Conservation (phyloP, 2,888 invertebrate species). For the Dryococelus australis region DNA sequence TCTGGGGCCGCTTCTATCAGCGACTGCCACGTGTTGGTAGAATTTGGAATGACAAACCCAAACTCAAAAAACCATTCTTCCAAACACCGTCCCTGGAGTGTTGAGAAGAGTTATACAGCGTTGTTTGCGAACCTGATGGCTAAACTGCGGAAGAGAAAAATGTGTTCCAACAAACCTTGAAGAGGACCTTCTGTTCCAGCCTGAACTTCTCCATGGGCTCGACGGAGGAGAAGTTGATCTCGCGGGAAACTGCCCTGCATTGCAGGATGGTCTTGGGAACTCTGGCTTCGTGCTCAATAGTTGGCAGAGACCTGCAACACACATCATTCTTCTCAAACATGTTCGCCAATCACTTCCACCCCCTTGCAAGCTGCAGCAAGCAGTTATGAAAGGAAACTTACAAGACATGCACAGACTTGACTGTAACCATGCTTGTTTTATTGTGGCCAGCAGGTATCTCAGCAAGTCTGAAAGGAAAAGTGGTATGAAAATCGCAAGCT, state of each 20-base stretch:
- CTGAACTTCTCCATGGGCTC: constrained; percentile 96
- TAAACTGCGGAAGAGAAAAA: background rate
- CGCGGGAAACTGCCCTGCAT: constrained; percentile 87
- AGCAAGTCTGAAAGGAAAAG: too few species aligned
- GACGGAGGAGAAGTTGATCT: constrained; percentile 89
- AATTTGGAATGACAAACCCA: constrained; percentile 98
- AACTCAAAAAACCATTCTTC: constrained; percentile 99
- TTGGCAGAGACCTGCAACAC: constrained; percentile 70
- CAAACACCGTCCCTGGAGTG: constrained; percentile 81
- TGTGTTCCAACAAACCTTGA: constrained; percentile 57
- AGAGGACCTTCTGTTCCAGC: constrained; percentile 80
- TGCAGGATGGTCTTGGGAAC: constrained; percentile 97
- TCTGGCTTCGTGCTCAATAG: constrained; percentile 92
- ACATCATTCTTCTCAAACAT: background rate
- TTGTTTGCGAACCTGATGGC: background rate
- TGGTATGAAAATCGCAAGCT: too few species aligned
- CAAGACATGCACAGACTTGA: too few species aligned
- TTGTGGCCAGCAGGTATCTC: too few species aligned
- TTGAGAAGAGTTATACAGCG: background rate
- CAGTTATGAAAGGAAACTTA: too few species aligned
- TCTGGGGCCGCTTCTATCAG: constrained; percentile 98
- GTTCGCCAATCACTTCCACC: background rate
- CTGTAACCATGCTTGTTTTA: too few species aligned
- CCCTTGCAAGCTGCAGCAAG: background rate
- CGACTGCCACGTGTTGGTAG: constrained; percentile 99